Conservation (phyloP, 2,888 invertebrate genomes). For the Aphidius colemani region DNA sequence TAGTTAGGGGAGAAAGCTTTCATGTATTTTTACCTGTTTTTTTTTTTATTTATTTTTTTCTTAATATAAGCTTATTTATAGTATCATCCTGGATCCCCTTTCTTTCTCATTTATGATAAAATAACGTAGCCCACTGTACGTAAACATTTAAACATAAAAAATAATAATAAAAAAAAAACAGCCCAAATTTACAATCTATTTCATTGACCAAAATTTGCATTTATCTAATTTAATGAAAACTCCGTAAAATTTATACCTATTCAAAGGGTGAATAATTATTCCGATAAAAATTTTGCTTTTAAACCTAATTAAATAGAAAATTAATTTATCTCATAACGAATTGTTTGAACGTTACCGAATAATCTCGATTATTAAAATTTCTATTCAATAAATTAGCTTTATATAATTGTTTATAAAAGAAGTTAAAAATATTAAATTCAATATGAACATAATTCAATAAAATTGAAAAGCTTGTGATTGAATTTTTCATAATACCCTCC, state of each 20-base stretch:
- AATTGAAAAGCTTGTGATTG: background rate
- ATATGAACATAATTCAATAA: background rate
- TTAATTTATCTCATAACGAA: background rate
- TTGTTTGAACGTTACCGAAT: background rate
- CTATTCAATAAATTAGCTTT: background rate
- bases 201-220: too few species aligned
- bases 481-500: background rate
- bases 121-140: constrained; percentile 34
- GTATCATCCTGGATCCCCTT: constrained; percentile 37
- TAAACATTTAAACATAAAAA: too few species aligned
- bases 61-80: constrained; percentile 38
- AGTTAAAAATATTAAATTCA: background rate
- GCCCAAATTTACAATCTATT: too few species aligned
- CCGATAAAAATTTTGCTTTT: background rate
- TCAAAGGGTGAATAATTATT: too few species aligned
- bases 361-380: too few species aligned
- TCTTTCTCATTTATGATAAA: constrained; percentile 23
- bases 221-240: too few species aligned
- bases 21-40: background rate
- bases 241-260: too few species aligned
- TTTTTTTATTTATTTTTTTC: constrained; percentile 28
- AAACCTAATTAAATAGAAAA: constrained; percentile 23
- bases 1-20: constrained; percentile 5
- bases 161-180: too few species aligned
- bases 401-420: background rate